Conservation (phyloP, 2,113 vertebrate species). For the Formicarius rufipectus region DNA sequence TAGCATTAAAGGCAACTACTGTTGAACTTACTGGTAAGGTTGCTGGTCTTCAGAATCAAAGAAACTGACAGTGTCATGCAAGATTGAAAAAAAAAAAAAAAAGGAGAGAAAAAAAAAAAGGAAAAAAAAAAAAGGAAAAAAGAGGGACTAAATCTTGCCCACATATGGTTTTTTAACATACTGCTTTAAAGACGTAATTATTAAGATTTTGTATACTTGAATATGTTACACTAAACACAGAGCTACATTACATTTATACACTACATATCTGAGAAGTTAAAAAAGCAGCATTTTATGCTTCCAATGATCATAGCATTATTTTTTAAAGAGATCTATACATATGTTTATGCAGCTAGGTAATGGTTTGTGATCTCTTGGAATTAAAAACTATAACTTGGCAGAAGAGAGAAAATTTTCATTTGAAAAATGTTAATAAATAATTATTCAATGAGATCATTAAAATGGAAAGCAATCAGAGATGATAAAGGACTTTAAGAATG, state of each 20-base stretch:
- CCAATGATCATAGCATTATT: not conserved
- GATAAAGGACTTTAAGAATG: not conserved
- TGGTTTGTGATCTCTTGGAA: not conserved
- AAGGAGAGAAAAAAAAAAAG: not conserved
- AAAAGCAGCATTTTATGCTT: not conserved
- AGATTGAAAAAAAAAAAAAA: not conserved
- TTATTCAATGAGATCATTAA: not conserved
- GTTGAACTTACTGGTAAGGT: not conserved
- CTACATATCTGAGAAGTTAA: not conserved
- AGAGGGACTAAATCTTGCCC: not conserved
- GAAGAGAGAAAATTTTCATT: not conserved
- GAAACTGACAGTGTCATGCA: not conserved
- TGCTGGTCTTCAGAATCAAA: not conserved
- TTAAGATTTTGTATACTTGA: not conserved
- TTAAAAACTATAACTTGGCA: not conserved
- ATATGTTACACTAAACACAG: not conserved
- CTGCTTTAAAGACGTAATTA: not conserved
- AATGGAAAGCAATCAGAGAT: not conserved
- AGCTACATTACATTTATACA: not conserved
- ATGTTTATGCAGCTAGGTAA: not conserved
- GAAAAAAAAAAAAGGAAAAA: no score
- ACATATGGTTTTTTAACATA: accelerated
- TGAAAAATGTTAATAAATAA: not conserved
- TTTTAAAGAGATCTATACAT: not conserved
- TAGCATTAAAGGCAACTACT: not conserved